These are phyloP conservation scores for Brevimyrus niger DNA, from an alignment of 2,113 vertebrate genomes.

Conservation along the genomic window DNA sequence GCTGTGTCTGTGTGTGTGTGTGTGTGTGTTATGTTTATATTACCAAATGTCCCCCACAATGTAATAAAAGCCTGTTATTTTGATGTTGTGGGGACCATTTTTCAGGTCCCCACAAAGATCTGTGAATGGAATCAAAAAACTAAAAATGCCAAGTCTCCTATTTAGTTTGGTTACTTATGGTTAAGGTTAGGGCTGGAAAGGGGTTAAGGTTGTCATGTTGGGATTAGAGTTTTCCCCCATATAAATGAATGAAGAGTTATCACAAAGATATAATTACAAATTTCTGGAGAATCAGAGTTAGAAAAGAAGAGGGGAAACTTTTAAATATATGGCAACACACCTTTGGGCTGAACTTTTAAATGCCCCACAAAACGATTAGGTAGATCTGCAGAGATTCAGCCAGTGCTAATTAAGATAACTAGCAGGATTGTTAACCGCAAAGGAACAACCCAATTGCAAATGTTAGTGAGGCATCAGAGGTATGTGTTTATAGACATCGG, in stretches of 20 bases:
- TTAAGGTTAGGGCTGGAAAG: too few species aligned
- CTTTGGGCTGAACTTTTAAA: neutral
- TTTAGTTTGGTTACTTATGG: too few species aligned
- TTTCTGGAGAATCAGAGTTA: neutral
- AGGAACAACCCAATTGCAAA: slow-evolving; percentile 40
- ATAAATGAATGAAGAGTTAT: too few species aligned
- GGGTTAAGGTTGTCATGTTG: too few species aligned
- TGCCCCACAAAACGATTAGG: neutral
- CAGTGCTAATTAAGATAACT: slow-evolving; percentile 44
- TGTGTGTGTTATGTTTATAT: neutral
- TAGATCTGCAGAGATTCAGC: neutral
- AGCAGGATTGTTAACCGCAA: slow-evolving; percentile 45
- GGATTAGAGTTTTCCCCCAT: too few species aligned
- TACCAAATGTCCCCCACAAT: neutral
- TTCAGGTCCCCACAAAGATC: neutral
- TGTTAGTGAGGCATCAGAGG: neutral
- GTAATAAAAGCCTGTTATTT: neutral
- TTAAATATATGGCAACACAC: neutral
- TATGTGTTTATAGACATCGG: slow-evolving; percentile 9
- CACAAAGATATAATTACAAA: too few species aligned
- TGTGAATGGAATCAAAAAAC: too few species aligned
- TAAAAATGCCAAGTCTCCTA: too few species aligned
- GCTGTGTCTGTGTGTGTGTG: neutral
- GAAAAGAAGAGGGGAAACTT: neutral
- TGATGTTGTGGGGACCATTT: neutral